Conservation (phyloP, 2,888 invertebrate genomes). For the Himalopsyche anomala region DNA sequence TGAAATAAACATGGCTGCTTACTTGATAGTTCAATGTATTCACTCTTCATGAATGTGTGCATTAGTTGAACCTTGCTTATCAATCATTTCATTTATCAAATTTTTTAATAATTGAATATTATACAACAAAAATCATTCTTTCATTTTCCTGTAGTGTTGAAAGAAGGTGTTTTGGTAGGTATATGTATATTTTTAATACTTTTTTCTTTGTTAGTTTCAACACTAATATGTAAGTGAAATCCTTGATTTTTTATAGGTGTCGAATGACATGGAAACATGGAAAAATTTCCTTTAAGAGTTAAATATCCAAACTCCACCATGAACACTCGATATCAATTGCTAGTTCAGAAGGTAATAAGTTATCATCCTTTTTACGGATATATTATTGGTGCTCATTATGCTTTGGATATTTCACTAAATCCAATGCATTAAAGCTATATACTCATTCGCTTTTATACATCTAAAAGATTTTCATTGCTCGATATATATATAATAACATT, state of each 20-base stretch:
- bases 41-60: too few relatives aligned
- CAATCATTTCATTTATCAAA: too few relatives aligned
- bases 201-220: not conserved
- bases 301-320: slow-evolving; percentile 74
- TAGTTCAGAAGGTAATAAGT: slow-evolving; percentile 78
- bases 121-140: not conserved
- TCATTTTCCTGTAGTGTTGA: not conserved
- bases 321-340: slow-evolving; percentile 79
- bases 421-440: not conserved
- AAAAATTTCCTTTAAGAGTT: slow-evolving; percentile 83
- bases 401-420: slow-evolving; percentile 9
- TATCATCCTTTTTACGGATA: slow-evolving; percentile 52
- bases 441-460: too few relatives aligned
- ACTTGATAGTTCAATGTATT: too few relatives aligned
- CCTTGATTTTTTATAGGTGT: slow-evolving; percentile 48
- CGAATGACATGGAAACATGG: slow-evolving; percentile 73
- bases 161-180: not conserved
- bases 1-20: too few relatives aligned
- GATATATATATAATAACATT: too few relatives aligned
- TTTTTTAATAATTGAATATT: not conserved
- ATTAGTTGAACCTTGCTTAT: too few relatives aligned
- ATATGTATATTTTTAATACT: not conserved
- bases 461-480: too few relatives aligned
- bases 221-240: not conserved
- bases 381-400: slow-evolving; percentile 32